These are phyloP conservation scores for Trisateles emortualis DNA, from an alignment of 2,888 invertebrate species.

Conservation along the genomic window DNA sequence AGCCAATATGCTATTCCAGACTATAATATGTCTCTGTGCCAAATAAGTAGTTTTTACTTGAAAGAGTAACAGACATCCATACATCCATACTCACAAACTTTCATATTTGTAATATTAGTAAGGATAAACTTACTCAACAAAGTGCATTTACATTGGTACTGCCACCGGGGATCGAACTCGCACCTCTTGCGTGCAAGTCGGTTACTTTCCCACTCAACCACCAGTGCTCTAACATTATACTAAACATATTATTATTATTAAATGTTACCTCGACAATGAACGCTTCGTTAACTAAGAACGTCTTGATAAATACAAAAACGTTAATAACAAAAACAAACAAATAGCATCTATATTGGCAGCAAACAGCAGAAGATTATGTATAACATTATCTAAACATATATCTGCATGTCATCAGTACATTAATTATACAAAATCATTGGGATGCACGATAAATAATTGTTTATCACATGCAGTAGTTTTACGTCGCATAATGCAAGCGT, in stretches of 20 bases:
- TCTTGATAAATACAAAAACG: neutral
- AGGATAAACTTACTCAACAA: no score
- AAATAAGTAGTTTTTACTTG: no score
- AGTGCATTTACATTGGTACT: no score
- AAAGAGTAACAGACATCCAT: no score
- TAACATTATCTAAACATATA: constrained; percentile 16
- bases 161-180: no score
- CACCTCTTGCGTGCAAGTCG: no score
- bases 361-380: constrained; percentile 2
- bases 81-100: no score
- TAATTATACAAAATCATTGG: constrained; percentile 26
- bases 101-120: no score
- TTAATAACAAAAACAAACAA: constrained; percentile 5
- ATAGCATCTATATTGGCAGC: constrained; percentile 26
- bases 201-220: no score
- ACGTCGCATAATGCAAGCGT: constrained; percentile 3
- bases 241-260: neutral
- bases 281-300: neutral
- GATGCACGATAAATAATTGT: constrained; percentile 26
- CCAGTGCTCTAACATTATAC: neutral
- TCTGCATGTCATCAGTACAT: constrained; percentile 30
- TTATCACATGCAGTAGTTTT: constrained; percentile 21
- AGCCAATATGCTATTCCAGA: no score
- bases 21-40: no score
- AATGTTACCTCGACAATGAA: neutral